Evolutionary conservation across 2,797 vertebrate genomes (phyloP).

Genomic region (Lacerta bilineata): DNA sequence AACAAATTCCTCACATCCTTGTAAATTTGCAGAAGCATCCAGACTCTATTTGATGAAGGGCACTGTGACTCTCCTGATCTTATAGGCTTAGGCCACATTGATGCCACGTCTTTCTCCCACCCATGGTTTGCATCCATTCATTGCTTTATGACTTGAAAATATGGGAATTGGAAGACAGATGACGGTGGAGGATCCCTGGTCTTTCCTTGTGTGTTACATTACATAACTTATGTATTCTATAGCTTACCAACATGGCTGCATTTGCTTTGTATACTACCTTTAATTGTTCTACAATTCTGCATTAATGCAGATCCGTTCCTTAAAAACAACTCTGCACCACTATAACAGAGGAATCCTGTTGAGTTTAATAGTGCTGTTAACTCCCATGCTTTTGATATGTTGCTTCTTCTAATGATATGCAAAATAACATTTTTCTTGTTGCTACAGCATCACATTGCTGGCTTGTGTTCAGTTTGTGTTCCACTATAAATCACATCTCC

Average conservation of each 20-base stretch:
- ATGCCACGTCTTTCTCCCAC: background rate
- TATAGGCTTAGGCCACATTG: background rate
- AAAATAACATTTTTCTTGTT: constrained; percentile 31
- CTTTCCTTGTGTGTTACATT: background rate
- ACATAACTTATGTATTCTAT: background rate
- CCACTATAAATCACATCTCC: constrained; percentile 22
- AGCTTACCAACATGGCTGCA: no score
- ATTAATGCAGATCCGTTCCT: background rate
- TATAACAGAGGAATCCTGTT: background rate
- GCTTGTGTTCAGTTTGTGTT: constrained; percentile 30
- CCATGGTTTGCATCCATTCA: background rate
- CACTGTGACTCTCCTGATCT: background rate
- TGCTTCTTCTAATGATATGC: constrained; percentile 23
- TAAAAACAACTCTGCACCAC: background rate
- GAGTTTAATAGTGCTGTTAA: background rate
- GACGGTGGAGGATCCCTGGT: background rate
- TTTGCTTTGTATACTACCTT: background rate
- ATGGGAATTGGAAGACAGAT: background rate
- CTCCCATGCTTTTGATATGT: constrained; percentile 3
- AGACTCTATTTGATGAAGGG: background rate
- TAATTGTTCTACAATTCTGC: background rate
- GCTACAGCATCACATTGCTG: constrained; percentile 31
- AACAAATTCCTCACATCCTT: background rate
- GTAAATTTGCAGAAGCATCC: background rate
- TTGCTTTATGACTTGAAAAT: background rate